Percentiles rank a stretch among this genome's conserved stretches.
These are phyloP conservation scores for Chrysogorgia sp. DNA, from an alignment of 92 coral and sea anemone species.

Conservation along the genomic window DNA sequence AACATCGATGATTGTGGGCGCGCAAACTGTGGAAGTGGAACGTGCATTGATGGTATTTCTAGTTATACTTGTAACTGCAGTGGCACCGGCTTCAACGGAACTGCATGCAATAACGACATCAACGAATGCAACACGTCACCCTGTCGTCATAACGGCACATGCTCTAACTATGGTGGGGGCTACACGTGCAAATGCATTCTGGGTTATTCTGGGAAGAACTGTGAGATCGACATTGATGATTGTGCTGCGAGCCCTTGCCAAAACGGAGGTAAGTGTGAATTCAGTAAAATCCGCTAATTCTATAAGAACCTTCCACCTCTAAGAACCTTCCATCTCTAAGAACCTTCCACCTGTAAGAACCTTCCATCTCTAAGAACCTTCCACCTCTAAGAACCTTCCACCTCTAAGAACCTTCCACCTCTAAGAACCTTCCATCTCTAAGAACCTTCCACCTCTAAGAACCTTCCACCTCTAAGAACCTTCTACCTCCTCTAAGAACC, in stretches of 20 bases:
- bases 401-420: too few species aligned
- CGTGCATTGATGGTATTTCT: constrained; percentile 46
- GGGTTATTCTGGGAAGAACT: constrained; percentile 78
- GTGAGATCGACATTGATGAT: constrained; percentile 76
- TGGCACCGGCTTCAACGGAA: constrained; percentile 60
- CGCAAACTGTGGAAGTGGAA: constrained; percentile 59
- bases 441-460: too few species aligned
- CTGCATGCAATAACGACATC: constrained; percentile 34
- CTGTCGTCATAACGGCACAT: constrained; percentile 70
- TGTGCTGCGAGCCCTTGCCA: constrained; percentile 73
- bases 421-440: too few species aligned
- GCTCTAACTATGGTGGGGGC: constrained; percentile 72
- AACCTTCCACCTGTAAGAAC: too few species aligned
- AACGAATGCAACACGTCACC: constrained; percentile 57
- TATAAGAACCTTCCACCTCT: too few species aligned
- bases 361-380: too few species aligned
- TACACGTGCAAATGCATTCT: constrained; percentile 69
- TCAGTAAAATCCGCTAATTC: too few species aligned
- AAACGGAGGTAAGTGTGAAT: constrained; percentile 71
- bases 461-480: too few species aligned
- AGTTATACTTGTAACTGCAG: constrained; percentile 49
- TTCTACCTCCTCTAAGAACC: too few species aligned
- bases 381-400: too few species aligned
- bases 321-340: too few species aligned
- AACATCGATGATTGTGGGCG: constrained; percentile 82